Evolutionary conservation across 2,888 invertebrate genomes (phyloP), one percentile per base, ranked within the genome.

Genomic region (Ectemnius cavifrons): DNA sequence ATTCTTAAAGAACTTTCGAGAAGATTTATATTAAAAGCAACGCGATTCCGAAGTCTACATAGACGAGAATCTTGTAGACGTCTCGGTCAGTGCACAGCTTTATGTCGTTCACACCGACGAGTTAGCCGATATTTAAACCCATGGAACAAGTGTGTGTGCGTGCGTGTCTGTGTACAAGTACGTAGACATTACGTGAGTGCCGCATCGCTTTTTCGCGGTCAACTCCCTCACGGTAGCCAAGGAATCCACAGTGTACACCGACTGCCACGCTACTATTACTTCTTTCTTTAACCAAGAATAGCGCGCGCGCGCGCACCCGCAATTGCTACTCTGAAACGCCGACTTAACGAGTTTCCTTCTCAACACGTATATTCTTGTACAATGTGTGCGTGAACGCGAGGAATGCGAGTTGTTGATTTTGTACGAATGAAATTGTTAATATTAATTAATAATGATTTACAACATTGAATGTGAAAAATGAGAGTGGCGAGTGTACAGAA

Each of bases 81-180:
- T 80, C 73, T 81, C 81, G 78, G 80, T 80, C 80, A 77, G 77
- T 77, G 80, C 76, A 69, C 81, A 81, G 66, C 77, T 80, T 78
- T 79, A 73, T 73, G 73, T 76, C 77, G 78, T 80, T 79, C 79
- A 70, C 76, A 70, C 76, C 70, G 64, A 23, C 18, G 67, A 37
- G 67, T 63, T 56, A 61, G 70, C 70, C 63, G 72, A 73, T 71
- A 71, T 61, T 79, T 61, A 56, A 72, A 63, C 75, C 59, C 23
- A 65, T 20, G 64, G 2, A 23, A 23, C 2, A 23, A 23, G 23
- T 23, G 0, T 23, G 23, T 11, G 37, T 37, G 37, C 4, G 28
- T 3, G 28, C 11, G 37, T 11, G 37, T 37, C 8, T 11, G 37
- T 37, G 37, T 11, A 8, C 1, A 11, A 37, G 37, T 37, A 8